Percentiles rank a stretch among this genome's conserved stretches.
These are phyloP conservation scores for Eospalax fontanierii DNA, from an alignment of 2,797 vertebrate genomes.

Conservation along the genomic window DNA sequence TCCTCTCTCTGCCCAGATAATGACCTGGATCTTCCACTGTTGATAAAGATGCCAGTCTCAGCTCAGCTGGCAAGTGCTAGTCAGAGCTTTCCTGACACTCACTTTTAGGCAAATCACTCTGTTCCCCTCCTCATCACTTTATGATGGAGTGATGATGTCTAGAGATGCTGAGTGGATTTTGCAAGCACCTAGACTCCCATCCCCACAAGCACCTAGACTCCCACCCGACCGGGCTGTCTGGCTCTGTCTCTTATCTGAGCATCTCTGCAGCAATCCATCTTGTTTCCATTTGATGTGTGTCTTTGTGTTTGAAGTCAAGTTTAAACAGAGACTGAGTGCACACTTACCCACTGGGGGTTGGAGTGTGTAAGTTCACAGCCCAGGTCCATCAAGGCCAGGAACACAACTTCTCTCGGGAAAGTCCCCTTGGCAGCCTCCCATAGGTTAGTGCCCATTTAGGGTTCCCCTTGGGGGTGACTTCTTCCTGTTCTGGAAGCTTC, in stretches of 20 bases:
- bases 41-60: not conserved
- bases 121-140: too few relatives aligned
- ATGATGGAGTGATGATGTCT: not conserved
- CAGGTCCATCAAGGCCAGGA: not conserved
- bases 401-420: not conserved
- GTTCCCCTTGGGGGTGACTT: not conserved
- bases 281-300: not conserved
- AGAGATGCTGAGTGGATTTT: not conserved
- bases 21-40: not conserved
- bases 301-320: not conserved
- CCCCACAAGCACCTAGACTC: not conserved
- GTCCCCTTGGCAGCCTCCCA: not conserved
- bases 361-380: not conserved
- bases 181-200: not conserved
- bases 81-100: not conserved
- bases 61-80: not conserved
- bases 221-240: accelerated
- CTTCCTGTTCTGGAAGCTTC: not conserved
- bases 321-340: accelerated
- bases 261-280: not conserved
- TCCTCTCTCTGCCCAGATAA: not conserved
- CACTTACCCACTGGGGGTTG: accelerated
- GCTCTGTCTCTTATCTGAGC: accelerated
- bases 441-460: not conserved
- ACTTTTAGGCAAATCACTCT: not conserved